Base-by-base conservation (phyloP, 2,797 vertebrate species). In the Heliangelus exortis region DNA sequence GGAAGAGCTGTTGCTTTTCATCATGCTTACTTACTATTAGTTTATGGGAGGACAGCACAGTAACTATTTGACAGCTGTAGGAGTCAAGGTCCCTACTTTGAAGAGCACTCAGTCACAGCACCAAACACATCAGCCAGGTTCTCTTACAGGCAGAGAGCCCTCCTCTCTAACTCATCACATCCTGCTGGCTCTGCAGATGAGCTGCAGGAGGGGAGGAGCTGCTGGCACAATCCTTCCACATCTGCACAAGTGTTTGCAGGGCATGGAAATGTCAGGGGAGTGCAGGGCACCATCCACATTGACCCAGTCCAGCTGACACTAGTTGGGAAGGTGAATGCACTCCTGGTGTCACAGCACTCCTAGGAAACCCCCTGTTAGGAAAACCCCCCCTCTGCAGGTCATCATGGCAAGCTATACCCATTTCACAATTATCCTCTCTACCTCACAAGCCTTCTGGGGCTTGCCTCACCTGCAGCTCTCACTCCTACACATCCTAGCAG, bases 1-100 rank as follows among this genome's bases (percentile, higher is more conserved):
- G 65, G 21, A 80, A 77, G 67, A 1, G 3, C 53, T 93, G 67
- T 25, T 92, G 85, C 80, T 85, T 90, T 93, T 93, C 87, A 87
- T 84, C 53, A 65, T 68, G 45, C 36, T 80, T 72, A 55, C 96
- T 93, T 86, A 68, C 83, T 82, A 6, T 71, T 25, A 74, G 68
- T 72, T 63, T 63, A 71, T 79, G 54, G 85, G 80, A 74, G 78
- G 90, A 68, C 87, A 91, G 89, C 57, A 54, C 10, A 23, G 66
- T 58, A 77, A 65, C 29, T 77, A 0, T 55, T 33, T 84, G 80
- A 55, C 87, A 92, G 87, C 88, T 43, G 71, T 21, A 67, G 62
- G 26, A 90, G 69, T 45, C 71, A 43, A 92, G 85, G 85, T 68
- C 41, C 45, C 67, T 79, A 50, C 69, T 63, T 81, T 61, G 87